Percentiles rank a stretch among this genome's conserved stretches.
Conservation (phyloP, 2,888 invertebrate species). For the Antitype chi region DNA sequence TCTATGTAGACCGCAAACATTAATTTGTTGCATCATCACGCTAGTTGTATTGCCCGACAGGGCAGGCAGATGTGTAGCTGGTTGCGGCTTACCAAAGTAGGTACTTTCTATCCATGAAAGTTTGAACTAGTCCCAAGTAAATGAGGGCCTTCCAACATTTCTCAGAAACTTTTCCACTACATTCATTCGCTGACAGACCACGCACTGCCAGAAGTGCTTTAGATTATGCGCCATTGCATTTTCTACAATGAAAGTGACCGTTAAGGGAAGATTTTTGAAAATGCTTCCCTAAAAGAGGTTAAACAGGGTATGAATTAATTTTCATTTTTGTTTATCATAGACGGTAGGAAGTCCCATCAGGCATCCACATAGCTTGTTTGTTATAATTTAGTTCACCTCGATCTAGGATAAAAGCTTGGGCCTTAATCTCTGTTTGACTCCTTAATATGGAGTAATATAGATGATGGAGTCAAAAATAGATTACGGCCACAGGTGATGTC, state of each 20-base stretch:
- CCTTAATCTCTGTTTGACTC: background rate
- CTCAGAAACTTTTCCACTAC: background rate
- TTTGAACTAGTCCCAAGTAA: background rate
- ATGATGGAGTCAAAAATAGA: too few relatives aligned
- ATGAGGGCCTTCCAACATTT: background rate
- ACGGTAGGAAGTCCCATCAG: too few relatives aligned
- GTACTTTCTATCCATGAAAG: background rate
- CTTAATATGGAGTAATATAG: too few relatives aligned
- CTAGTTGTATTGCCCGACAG: background rate
- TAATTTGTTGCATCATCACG: background rate
- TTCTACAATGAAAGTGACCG: too few relatives aligned
- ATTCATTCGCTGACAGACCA: too few relatives aligned
- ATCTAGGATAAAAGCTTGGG: background rate
- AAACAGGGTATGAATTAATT: too few relatives aligned
- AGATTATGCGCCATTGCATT: too few relatives aligned
- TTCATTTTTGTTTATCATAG: too few relatives aligned
- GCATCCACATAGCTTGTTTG: background rate
- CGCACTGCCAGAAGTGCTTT: too few relatives aligned
- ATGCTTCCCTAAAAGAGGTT: too few relatives aligned
- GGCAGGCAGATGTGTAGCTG: background rate
- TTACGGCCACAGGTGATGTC: too few relatives aligned
- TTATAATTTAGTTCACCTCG: background rate
- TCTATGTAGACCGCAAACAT: conserved; percentile 21
- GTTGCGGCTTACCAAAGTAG: background rate
- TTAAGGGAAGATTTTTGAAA: too few relatives aligned